Evolutionary conservation across 1,140 invertebrate species (phyloP), one percentile per base, ranked within the genome.

Genomic region (Cephus cinctus): DNA sequence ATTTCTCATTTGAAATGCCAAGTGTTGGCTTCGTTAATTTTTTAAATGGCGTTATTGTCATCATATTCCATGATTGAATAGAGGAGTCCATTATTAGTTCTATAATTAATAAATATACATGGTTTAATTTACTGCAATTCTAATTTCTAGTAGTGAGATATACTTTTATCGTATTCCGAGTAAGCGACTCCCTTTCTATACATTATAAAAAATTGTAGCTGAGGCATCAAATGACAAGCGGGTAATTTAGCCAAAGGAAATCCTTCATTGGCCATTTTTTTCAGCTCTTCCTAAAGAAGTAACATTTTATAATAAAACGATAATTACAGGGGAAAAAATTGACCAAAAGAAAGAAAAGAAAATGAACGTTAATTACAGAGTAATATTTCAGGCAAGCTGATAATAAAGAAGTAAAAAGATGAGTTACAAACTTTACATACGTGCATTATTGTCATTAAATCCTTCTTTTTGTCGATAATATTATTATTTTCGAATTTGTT

Each of bases 241-340:
- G 71, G 72, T 25, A 76, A 46, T 41, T 65, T 70, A 5, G 71
- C 63, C 19, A 73, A 69, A 21, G 63, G n/a, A 36, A 56, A 71
- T 19, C 62, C 65, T 56, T 75, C 59, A 5, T 47, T 9, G 4
- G 60, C 53, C 65, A 76, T 66, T 50, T 65, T 60, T 8, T 54
- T 22, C 11, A 76, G 47, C 40, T 68, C 64, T 2, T 34, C 35
- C 73, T 75, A 18, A 44, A 47, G 48, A 14, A n/a, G n/a, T n/a
- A n/a, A n/a, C n/a, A n/a, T n/a, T n/a, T n/a, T n/a, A n/a, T n/a
- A n/a, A n/a, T n/a, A n/a, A n/a, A n/a, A n/a, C n/a, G n/a, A n/a
- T n/a, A n/a, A n/a, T n/a, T n/a, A n/a, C n/a, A n/a, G n/a, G n/a
- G n/a, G n/a, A n/a, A n/a, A n/a, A n/a, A n/a, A n/a, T n/a, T n/a